phyloP scores from a whole-genome alignment of 1,140 invertebrate genomes.

The Stegodyphus dumicola region DNA sequence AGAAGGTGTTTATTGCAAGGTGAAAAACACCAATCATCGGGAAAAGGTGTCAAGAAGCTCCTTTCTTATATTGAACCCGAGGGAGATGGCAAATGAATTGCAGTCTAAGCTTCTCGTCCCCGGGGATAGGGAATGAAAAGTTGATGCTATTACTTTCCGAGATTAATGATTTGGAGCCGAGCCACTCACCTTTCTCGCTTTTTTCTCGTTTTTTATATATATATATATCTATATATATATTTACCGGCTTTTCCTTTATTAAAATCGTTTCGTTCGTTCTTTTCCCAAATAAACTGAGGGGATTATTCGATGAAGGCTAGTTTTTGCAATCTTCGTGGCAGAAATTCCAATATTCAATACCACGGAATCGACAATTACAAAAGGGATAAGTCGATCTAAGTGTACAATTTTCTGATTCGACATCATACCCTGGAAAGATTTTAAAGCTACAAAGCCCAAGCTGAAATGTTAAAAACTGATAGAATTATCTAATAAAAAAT shows the following conservation, averaged over 20 bases:
- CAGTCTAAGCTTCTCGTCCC: slow-evolving; percentile 6
- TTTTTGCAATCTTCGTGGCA: not conserved
- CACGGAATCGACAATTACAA: no score
- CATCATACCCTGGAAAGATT: no score
- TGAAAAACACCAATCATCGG: slow-evolving; percentile 47
- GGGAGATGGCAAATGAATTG: slow-evolving; percentile 54
- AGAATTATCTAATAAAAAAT: no score
- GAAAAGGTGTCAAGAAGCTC: slow-evolving; percentile 50
- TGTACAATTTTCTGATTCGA: no score
- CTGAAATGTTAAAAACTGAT: no score
- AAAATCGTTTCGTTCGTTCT: slow-evolving; percentile 30
- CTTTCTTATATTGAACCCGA: slow-evolving; percentile 54
- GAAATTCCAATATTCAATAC: not conserved
- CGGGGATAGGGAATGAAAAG: slow-evolving; percentile 26
- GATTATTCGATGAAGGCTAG: not conserved
- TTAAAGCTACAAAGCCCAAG: no score
- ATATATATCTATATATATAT: not conserved
- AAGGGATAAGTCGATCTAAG: no score
- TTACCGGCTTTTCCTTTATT: slow-evolving; percentile 18
- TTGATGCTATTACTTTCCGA: slow-evolving; percentile 57
- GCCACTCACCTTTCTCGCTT: slow-evolving; percentile 31
- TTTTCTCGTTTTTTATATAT: not conserved
- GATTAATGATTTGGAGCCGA: slow-evolving; percentile 58
- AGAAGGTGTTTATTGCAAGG: slow-evolving; percentile 55
- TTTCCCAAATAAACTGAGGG: slow-evolving; percentile 19